These are phyloP conservation scores for Mylabris sibirica DNA, from an alignment of 2,888 invertebrate genomes.

Conservation along the genomic window DNA sequence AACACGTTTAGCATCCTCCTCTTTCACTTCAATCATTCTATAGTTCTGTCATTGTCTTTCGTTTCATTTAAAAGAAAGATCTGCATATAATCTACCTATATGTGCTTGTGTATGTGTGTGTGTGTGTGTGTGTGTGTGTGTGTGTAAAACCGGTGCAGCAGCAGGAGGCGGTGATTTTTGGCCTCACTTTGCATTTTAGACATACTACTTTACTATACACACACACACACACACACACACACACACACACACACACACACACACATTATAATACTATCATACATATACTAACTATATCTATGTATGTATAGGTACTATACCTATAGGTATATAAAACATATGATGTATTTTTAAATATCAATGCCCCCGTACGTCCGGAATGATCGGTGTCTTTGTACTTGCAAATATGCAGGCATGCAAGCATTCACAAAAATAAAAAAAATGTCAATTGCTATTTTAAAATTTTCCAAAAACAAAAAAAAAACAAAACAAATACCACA, in stretches of 20 bases:
- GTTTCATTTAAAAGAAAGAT: too few species aligned
- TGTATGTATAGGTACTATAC: too few species aligned
- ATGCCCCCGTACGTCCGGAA: conserved; percentile 14
- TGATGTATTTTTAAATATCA: conserved; percentile 28
- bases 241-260: too few species aligned
- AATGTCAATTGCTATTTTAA: neutral
- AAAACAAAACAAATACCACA: neutral
- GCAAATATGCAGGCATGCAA: conserved; percentile 17
- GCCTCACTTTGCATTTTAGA: conserved; percentile 17
- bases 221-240: too few species aligned
- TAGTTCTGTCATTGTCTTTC: too few species aligned
- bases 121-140: neutral
- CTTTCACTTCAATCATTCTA: neutral
- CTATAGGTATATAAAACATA: neutral
- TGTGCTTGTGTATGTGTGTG: neutral
- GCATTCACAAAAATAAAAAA: neutral
- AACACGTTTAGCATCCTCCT: neutral
- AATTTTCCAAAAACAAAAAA: neutral
- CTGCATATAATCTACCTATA: too few species aligned
- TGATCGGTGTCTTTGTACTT: conserved; percentile 22
- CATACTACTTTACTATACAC: neutral
- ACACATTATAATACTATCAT: too few species aligned
- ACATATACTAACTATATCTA: too few species aligned
- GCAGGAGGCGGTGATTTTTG: conserved; percentile 20
- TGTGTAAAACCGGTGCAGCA: neutral